Conservation (phyloP, 2,888 invertebrate genomes). For the Eupsilia transversa region DNA sequence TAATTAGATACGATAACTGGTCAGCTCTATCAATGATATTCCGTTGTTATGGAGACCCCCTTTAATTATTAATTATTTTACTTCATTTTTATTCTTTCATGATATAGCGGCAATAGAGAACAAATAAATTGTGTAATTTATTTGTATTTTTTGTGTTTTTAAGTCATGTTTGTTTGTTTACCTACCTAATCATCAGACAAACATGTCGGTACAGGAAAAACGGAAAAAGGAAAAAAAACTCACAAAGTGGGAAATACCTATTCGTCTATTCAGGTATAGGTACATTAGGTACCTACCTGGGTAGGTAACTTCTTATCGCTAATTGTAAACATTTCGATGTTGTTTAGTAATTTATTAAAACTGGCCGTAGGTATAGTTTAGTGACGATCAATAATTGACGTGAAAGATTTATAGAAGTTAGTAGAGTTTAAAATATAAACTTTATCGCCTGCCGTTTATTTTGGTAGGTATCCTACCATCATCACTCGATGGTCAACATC, state of each 20-base stretch:
- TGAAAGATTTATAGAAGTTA: no score
- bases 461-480: not conserved
- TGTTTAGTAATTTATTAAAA: not conserved
- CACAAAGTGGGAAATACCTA: not conserved
- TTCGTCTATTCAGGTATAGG: not conserved
- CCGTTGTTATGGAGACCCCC: no score
- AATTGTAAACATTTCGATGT: constrained; percentile 1
- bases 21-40: no score
- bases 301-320: not conserved
- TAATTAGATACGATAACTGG: no score
- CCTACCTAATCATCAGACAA: not conserved
- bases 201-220: not conserved
- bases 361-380: not conserved
- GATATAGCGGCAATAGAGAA: no score
- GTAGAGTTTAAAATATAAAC: not conserved
- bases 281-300: not conserved
- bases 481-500: not conserved
- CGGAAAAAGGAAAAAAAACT: not conserved
- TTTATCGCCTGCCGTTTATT: not conserved
- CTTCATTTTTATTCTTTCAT: no score
- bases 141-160: no score
- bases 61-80: no score
- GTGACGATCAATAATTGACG: not conserved
- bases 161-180: no score
- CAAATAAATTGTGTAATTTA: no score